Percentiles rank a stretch among this genome's conserved stretches.
These are phyloP conservation scores for Lasioglossum pauxillum DNA, from an alignment of 2,888 invertebrate species.

Conservation along the genomic window DNA sequence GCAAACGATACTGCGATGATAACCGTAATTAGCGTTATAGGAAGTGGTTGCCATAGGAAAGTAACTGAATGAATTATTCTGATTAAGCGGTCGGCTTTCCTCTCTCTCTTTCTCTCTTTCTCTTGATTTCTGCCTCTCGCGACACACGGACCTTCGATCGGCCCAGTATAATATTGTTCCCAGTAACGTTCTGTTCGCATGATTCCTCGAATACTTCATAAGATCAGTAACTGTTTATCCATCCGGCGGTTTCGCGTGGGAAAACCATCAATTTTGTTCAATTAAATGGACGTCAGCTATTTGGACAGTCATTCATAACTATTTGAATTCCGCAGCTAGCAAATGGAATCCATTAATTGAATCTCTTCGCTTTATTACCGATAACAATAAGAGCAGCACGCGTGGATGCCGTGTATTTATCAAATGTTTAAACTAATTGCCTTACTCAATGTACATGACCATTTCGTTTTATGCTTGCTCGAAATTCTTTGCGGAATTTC, in stretches of 20 bases:
- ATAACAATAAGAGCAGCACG: neutral
- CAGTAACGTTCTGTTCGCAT: neutral
- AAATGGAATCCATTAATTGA: slow-evolving; percentile 10
- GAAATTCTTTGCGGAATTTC: too few species aligned
- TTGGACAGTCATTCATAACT: neutral
- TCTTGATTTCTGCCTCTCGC: neutral
- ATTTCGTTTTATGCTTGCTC: too few species aligned
- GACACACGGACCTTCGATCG: neutral
- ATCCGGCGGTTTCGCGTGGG: neutral
- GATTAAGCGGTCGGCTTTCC: slow-evolving; percentile 36
- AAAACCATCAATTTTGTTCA: slow-evolving; percentile 35
- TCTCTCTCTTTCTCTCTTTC: neutral
- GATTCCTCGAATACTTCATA: slow-evolving; percentile 40
- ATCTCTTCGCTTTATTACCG: neutral
- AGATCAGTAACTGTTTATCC: slow-evolving; percentile 10
- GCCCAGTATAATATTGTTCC: slow-evolving; percentile 23
- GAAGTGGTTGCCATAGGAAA: slow-evolving; percentile 67
- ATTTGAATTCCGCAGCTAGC: neutral
- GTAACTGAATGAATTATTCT: slow-evolving; percentile 53
- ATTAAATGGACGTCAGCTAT: slow-evolving; percentile 9
- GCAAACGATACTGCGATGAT: slow-evolving; percentile 61
- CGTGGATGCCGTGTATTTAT: neutral
- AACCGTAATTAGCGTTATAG: slow-evolving; percentile 68
- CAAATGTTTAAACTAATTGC: neutral
- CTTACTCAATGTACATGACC: too few species aligned